phyloP scores from a whole-genome alignment of 2,888 invertebrate species.

The Saturnia pavonia region DNA sequence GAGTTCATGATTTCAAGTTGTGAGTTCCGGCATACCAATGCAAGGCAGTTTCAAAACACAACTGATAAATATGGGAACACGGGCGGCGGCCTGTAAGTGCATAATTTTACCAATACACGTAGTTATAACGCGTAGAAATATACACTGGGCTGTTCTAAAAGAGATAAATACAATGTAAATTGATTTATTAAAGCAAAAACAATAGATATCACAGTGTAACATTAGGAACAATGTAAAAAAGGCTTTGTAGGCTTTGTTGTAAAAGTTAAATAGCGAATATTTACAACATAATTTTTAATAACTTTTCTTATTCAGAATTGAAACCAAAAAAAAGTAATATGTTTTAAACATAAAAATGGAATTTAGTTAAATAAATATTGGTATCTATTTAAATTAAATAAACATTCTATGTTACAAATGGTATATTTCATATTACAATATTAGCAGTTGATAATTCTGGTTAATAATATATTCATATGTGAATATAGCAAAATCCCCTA shows the following conservation, averaged over 20 bases:
- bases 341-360: not conserved
- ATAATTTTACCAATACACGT: conserved; percentile 26
- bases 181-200: not conserved
- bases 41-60: conserved; percentile 87
- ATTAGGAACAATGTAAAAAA: not conserved
- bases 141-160: conserved; percentile 24
- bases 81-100: conserved; percentile 95
- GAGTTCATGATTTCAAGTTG: conserved; percentile 52
- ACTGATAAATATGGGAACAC: conserved; percentile 93
- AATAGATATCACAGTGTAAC: not conserved
- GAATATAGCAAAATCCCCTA: too few species aligned
- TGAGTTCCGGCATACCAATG: conserved; percentile 73
- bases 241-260: too few species aligned
- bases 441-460: not conserved
- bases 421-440: not conserved
- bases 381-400: not conserved
- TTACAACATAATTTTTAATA: too few species aligned
- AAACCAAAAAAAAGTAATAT: too few species aligned
- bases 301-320: too few species aligned
- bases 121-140: conserved; percentile 39
- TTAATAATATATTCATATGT: not conserved
- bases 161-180: not conserved
- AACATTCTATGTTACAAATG: not conserved
- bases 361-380: not conserved
- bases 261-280: too few species aligned